Evolutionary conservation across 2,113 vertebrate species (phyloP), one percentile per base, ranked within the genome.

Genomic region (Crotalus helleri): DNA sequence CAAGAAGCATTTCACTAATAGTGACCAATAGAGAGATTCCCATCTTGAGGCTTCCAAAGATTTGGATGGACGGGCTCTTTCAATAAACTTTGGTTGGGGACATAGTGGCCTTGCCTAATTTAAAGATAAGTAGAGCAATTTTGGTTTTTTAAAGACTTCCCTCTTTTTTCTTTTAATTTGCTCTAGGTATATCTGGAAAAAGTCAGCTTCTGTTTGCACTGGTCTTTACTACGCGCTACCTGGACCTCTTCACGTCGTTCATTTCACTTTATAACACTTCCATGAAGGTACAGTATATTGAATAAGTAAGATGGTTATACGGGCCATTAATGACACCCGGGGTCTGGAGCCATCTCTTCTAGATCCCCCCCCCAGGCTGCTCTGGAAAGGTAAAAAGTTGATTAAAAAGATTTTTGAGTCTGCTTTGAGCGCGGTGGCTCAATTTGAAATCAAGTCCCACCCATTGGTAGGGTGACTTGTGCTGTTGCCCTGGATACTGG

Each of bases 231-330:
- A 99, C 99, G 88, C 99, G 99, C 92, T 99, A 99, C 97, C 97
- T 99, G 98, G 99, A 99, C 97, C 98, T 99, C 96, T 99, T 99
- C 96, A 99, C 99, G 88, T 98, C 99, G 69, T 99, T 99, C 97
- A 99, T 99, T 97, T 99, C 99, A 85, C 97, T 99, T 93, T 99
- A 99, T 98, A 99, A 99, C 97, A 99, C 99, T 94, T 98, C 97
- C 97, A 99, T 99, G 99, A 99, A 99, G 99, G 99, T 99, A 97
- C 88, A 95, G 96, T 97, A 96, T 96, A n/a, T 64, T 10, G 23
- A 81, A 94, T 86, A 88, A 87, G 69, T 90, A 92, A 92, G 93
- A 93, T 88, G 94, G 10, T n/a, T 39, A 17, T 12, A 46, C 46
- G 33, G 33, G n/a, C 39, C 3, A 5, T 55, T n/a, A 54, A 9